Percentiles rank a stretch among this genome's conserved stretches.
Conservation (phyloP, 2,797 vertebrate genomes). For the Peromyscus melanophrys region DNA sequence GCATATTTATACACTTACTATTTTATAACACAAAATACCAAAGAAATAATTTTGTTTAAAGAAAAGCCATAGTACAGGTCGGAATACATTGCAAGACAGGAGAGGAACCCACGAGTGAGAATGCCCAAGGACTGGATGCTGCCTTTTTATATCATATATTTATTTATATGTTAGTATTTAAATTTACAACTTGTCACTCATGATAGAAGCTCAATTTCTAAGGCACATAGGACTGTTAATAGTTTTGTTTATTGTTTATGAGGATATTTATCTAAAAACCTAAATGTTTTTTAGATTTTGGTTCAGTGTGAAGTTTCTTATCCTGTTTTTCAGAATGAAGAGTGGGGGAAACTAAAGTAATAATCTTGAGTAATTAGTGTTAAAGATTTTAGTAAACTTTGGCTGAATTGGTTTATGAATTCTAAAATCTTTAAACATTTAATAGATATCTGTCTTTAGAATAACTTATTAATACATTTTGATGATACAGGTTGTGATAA, state of each 20-base stretch:
- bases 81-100: not conserved
- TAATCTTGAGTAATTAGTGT: conserved; percentile 23
- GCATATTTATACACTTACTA: not conserved
- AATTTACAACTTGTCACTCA: conserved; percentile 28
- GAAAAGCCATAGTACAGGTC: not conserved
- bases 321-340: not conserved
- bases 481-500: not conserved
- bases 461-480: conserved; percentile 17
- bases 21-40: not conserved
- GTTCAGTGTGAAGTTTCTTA: conserved; percentile 1
- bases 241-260: not conserved
- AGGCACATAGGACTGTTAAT: not conserved
- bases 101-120: not conserved
- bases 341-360: not conserved
- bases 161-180: not conserved
- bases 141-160: not conserved
- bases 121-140: not conserved
- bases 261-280: not conserved
- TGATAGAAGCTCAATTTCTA: conserved; percentile 10
- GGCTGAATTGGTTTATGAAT: conserved; percentile 26
- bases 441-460: conserved; percentile 9
- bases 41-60: not conserved
- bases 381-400: conserved; percentile 17
- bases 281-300: not conserved
- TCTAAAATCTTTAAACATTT: conserved; percentile 17